Percentiles rank a stretch among this genome's conserved stretches.
phyloP scores from a whole-genome alignment of 1,140 invertebrate species.

The Halyomorpha halys region DNA sequence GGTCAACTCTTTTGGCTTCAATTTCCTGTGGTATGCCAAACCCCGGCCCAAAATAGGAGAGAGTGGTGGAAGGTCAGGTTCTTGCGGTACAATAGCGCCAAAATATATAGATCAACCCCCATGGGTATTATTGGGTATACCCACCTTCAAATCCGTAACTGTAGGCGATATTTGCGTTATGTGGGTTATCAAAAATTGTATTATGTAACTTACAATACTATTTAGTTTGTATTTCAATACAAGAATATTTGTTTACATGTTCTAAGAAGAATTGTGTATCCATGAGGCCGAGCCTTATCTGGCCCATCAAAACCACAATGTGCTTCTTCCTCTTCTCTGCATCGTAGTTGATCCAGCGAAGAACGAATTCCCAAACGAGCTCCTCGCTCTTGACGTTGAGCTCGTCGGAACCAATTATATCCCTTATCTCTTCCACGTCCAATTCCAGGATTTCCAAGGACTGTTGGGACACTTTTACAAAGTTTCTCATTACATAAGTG shows the following conservation, averaged over 20 bases:
- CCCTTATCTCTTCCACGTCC: constrained; percentile 52
- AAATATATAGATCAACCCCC: too few relatives aligned
- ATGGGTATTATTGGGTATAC: too few relatives aligned
- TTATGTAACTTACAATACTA: too few relatives aligned
- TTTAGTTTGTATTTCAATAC: too few relatives aligned
- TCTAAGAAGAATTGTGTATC: constrained; percentile 70
- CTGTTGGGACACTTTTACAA: constrained; percentile 47
- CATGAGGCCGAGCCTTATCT: constrained; percentile 70
- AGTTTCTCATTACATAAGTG: constrained; percentile 60
- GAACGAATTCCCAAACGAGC: constrained; percentile 50
- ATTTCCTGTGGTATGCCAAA: too few relatives aligned
- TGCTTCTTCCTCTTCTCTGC: constrained; percentile 48
- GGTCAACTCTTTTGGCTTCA: too few relatives aligned
- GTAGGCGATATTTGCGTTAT: too few relatives aligned
- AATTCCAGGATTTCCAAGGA: constrained; percentile 63
- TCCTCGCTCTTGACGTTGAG: constrained; percentile 55
- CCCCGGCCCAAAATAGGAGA: too few relatives aligned
- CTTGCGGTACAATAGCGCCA: too few relatives aligned
- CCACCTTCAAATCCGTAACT: too few relatives aligned
- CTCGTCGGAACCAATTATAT: constrained; percentile 57
- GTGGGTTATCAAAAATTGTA: too few relatives aligned
- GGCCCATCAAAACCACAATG: constrained; percentile 63
- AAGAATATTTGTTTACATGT: constrained; percentile 37
- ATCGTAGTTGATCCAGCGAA: constrained; percentile 54
- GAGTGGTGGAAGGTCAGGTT: too few relatives aligned